Conservation (phyloP, 2,113 vertebrate species). For the Neolamprologus devosi region DNA sequence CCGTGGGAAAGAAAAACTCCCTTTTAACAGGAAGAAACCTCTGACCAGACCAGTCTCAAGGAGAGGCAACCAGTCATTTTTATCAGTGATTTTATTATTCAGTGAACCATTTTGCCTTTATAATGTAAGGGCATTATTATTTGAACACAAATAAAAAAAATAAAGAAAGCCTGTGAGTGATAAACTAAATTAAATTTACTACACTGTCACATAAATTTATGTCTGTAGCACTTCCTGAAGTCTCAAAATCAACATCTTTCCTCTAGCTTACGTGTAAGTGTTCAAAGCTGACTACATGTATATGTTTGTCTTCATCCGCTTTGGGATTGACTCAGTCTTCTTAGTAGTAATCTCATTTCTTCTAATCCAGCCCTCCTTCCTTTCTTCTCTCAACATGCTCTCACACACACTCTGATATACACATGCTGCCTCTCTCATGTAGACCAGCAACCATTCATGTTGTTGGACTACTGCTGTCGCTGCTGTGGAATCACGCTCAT, state of each 20-base stretch:
- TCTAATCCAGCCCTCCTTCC: conserved; percentile 63
- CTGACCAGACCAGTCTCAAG: fast-evolving
- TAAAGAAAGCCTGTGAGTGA: neutral
- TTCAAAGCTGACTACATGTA: neutral
- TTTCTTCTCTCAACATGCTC: neutral
- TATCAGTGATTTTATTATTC: neutral
- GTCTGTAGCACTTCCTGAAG: neutral
- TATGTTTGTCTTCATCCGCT: conserved; percentile 27
- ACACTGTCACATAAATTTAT: neutral
- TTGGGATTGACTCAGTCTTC: conserved; percentile 47
- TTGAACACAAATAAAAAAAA: neutral
- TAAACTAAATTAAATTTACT: neutral
- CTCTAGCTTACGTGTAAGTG: neutral
- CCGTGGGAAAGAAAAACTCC: neutral
- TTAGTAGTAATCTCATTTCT: conserved; percentile 68
- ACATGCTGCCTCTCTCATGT: conserved; percentile 24
- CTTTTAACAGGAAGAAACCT: neutral
- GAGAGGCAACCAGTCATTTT: neutral
- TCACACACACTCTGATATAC: neutral
- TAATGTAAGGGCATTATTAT: neutral
- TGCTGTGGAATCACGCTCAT: conserved; percentile 68
- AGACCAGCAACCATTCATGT: conserved; percentile 66
- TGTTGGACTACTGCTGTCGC: conserved; percentile 73
- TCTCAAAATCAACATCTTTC: neutral
- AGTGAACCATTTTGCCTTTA: fast-evolving